Percentiles rank a stretch among this genome's conserved stretches.
Evolutionary conservation across 2,797 vertebrate genomes (phyloP).

Genomic region (Chaunax sp.): DNA sequence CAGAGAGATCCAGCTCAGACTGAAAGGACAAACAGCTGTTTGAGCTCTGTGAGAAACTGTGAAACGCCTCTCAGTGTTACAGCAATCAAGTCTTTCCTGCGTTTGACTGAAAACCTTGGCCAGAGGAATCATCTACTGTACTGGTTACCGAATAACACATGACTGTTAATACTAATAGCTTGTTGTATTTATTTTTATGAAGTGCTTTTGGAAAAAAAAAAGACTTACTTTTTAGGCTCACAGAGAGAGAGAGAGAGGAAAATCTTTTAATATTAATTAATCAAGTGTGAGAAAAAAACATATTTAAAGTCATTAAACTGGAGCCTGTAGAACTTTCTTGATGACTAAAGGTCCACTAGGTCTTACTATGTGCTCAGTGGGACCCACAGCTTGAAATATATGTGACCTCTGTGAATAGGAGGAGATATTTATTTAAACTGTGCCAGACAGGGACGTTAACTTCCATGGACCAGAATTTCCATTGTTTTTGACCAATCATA

Average conservation of each 20-base stretch:
- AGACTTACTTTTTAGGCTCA: conserved; percentile 88
- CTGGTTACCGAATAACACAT: conserved; percentile 94
- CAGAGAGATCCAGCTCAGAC: conserved; percentile 83
- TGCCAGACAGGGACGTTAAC: conserved; percentile 86
- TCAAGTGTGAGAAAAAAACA: conserved; percentile 86
- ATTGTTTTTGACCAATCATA: conserved; percentile 74
- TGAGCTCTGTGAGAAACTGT: conserved; percentile 92
- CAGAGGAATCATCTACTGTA: conserved; percentile 89
- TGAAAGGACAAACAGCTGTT: conserved; percentile 82
- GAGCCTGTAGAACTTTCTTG: conserved; percentile 94
- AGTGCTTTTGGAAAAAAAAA: conserved; percentile 89
- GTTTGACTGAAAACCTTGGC: conserved; percentile 65
- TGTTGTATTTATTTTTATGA: conserved; percentile 99
- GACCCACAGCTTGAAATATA: conserved; percentile 80
- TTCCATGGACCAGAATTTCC: conserved; percentile 80
- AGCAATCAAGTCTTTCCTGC: conserved; percentile 88
- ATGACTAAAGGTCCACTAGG: conserved; percentile 87
- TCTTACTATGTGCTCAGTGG: conserved; percentile 77
- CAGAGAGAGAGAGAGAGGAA: conserved; percentile 58
- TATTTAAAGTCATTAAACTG: conserved; percentile 99
- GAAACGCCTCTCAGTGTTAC: conserved; percentile 96
- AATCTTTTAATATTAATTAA: conserved; percentile 93
- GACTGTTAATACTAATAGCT: conserved; percentile 98
- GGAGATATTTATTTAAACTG: conserved; percentile 93
- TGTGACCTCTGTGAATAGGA: conserved; percentile 77